Percentiles rank a stretch among this genome's conserved stretches.
These are phyloP conservation scores for Crotalus viridis DNA, from an alignment of 2,113 vertebrate genomes.

Conservation along the genomic window DNA sequence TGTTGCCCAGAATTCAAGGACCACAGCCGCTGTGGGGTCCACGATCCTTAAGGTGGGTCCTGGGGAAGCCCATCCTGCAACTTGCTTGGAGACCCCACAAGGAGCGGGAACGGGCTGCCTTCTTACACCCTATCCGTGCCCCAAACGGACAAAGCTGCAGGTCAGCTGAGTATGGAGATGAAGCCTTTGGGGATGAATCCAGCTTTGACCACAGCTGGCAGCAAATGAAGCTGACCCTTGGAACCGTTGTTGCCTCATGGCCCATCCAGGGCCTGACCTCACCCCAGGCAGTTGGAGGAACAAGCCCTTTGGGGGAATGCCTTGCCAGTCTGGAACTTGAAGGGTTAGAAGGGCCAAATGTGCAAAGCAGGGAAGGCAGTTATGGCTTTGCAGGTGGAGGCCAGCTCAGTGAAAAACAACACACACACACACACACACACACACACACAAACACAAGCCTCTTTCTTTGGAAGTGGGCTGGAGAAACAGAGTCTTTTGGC, in stretches of 20 bases:
- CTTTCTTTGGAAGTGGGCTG: not conserved
- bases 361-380: not conserved
- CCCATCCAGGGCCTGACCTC: not conserved
- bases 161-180: not conserved
- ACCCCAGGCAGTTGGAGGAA: not conserved
- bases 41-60: not conserved
- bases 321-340: not conserved
- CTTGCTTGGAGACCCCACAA: not conserved
- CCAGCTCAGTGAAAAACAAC: not conserved
- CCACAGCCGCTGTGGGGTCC: too few species aligned
- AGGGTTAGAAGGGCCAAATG: not conserved
- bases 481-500: not conserved
- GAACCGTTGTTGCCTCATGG: not conserved
- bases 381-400: not conserved
- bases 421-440: not conserved
- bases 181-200: not conserved
- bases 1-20: not conserved
- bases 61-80: not conserved
- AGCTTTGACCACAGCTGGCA: not conserved
- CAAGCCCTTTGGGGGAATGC: fast-evolving
- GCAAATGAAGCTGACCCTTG: not conserved
- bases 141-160: not conserved
- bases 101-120: not conserved
- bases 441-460: not conserved
- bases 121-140: not conserved